phyloP scores from a whole-genome alignment of 1,140 invertebrate genomes.

The Oedothorax gibbosus region DNA sequence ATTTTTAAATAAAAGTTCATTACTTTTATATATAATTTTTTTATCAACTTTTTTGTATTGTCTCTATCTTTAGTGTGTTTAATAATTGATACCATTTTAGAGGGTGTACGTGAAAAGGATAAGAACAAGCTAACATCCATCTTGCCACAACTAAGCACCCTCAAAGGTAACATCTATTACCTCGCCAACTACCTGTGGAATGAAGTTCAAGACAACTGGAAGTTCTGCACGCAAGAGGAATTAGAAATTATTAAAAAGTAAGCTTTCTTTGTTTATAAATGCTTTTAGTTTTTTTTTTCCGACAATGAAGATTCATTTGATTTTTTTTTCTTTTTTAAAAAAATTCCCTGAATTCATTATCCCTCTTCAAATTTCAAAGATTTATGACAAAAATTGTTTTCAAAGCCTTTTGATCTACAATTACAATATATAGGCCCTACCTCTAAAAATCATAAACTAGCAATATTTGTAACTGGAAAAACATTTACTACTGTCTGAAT shows the following conservation, averaged over 20 bases:
- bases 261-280: background rate
- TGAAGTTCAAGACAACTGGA: constrained; percentile 91
- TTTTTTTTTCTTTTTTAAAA: too few relatives aligned
- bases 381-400: too few relatives aligned
- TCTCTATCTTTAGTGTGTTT: background rate
- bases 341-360: background rate
- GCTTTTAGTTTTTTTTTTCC: background rate
- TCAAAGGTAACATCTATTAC: constrained; percentile 89
- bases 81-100: constrained; percentile 71
- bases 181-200: constrained; percentile 88
- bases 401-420: too few relatives aligned
- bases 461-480: too few relatives aligned
- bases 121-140: constrained; percentile 79
- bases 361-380: too few relatives aligned
- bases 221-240: constrained; percentile 90
- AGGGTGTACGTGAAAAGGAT: constrained; percentile 88
- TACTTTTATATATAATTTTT: background rate
- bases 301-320: background rate
- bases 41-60: background rate
- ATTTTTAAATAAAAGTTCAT: background rate
- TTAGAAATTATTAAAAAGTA: constrained; percentile 83
- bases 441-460: too few relatives aligned
- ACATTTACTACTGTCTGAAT: too few relatives aligned
- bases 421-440: too few relatives aligned
- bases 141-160: constrained; percentile 80